Conservation (phyloP, 2,888 invertebrate species). For the Plutella xylostella region DNA sequence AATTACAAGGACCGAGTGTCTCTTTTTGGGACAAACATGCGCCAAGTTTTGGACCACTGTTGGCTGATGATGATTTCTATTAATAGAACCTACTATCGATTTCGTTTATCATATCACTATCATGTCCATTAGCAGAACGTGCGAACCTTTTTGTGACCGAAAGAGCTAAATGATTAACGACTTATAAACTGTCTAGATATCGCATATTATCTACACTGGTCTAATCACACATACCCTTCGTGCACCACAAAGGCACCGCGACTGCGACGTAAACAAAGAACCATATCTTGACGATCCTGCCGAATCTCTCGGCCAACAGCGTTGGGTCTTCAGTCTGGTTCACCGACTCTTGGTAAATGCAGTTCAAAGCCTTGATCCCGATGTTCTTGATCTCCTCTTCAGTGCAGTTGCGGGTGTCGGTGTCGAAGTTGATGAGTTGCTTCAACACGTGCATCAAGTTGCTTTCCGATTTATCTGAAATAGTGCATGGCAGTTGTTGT, state of each 20-base stretch:
- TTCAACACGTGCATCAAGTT: background rate
- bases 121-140: too few species aligned
- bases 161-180: too few species aligned
- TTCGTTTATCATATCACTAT: too few species aligned
- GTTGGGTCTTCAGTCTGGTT: slow-evolving; percentile 17
- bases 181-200: too few species aligned
- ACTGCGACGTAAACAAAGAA: slow-evolving; percentile 32
- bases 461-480: background rate
- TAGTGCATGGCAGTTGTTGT: background rate
- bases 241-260: slow-evolving; percentile 50
- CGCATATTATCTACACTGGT: too few species aligned
- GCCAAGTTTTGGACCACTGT: too few species aligned
- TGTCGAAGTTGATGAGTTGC: slow-evolving; percentile 5
- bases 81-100: too few species aligned
- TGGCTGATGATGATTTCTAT: too few species aligned
- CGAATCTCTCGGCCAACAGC: slow-evolving; percentile 21
- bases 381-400: slow-evolving; percentile 47
- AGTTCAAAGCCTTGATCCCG: slow-evolving; percentile 30
- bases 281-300: slow-evolving; percentile 36
- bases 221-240: too few species aligned
- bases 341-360: slow-evolving; percentile 21
- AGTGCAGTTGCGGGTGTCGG: slow-evolving; percentile 46
- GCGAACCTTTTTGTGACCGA: too few species aligned
- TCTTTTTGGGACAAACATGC: too few species aligned
- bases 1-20: too few species aligned